phyloP scores from a whole-genome alignment of 2,113 vertebrate genomes.

The Prunella himalayana region DNA sequence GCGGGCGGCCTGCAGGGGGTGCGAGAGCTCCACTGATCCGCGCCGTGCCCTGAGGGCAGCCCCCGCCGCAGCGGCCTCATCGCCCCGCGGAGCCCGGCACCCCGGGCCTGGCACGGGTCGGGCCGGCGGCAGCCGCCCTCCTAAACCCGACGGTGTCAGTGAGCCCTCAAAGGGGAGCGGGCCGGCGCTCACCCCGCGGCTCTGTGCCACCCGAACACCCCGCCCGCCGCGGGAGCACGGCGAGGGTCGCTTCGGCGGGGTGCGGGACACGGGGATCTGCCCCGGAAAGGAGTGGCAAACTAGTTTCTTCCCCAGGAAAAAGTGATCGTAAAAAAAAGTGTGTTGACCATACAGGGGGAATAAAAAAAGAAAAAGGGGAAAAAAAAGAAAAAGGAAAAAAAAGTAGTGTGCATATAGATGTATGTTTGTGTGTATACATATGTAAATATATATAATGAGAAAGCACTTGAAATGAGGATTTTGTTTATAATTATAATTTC shows the following conservation, averaged over 20 bases:
- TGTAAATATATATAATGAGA: not conserved
- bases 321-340: not conserved
- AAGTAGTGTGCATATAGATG: not conserved
- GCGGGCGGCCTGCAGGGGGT: conserved; percentile 82
- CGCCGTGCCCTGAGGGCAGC: not conserved
- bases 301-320: not conserved
- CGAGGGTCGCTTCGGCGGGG: not conserved
- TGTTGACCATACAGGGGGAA: rapidly evolving
- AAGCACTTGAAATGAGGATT: not conserved
- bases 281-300: not conserved
- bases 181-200: not conserved
- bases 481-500: not conserved
- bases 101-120: not conserved
- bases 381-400: rapidly evolving
- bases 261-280: not conserved
- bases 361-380: no score
- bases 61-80: not conserved
- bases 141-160: conserved; percentile 20
- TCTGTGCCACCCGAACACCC: not conserved
- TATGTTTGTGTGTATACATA: not conserved
- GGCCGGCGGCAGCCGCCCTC: not conserved
- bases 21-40: conserved; percentile 83
- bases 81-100: not conserved
- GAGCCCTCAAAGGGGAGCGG: not conserved
- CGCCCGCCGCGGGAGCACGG: not conserved